phyloP scores from a whole-genome alignment of 2,888 invertebrate species.

The Gymnoscelis rufifasciata region DNA sequence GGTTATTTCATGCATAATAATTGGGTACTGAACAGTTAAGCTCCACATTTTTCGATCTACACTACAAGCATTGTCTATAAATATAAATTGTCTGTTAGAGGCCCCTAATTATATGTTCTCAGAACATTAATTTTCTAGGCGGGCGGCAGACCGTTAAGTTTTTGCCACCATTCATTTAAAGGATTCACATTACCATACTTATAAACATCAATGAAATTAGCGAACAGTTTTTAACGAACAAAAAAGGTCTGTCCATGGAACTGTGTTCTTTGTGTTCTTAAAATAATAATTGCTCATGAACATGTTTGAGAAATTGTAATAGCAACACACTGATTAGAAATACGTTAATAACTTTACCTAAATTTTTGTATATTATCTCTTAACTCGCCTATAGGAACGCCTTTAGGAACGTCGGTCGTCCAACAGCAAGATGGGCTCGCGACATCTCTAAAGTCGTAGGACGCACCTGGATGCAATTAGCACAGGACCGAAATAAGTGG shows the following conservation, averaged over 20 bases:
- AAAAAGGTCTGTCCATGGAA: background rate
- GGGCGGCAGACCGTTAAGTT: constrained; percentile 16
- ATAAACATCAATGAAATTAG: constrained; percentile 23
- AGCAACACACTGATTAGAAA: too few species aligned
- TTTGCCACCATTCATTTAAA: constrained; percentile 27
- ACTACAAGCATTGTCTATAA: constrained; percentile 1
- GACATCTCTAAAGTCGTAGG: too few species aligned
- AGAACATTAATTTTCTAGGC: constrained; percentile 22
- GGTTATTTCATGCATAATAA: background rate
- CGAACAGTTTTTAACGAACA: background rate
- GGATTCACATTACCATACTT: constrained; percentile 28
- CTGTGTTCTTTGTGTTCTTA: constrained; percentile 6
- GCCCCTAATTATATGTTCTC: constrained; percentile 22
- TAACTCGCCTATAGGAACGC: too few species aligned
- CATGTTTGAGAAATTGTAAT: too few species aligned
- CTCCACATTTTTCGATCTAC: background rate
- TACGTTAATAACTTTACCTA: too few species aligned
- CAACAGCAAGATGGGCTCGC: too few species aligned
- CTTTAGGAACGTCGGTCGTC: too few species aligned
- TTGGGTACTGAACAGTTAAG: background rate
- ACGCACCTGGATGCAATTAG: too few species aligned
- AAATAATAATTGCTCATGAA: too few species aligned
- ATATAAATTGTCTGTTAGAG: constrained; percentile 11
- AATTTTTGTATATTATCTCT: too few species aligned
- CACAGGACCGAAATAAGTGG: too few species aligned